A percentile compares a stretch with the other conserved stretches of the same genome.
These are phyloP conservation scores for Archilochus colubris DNA, from an alignment of 2,113 vertebrate species.

Conservation along the genomic window DNA sequence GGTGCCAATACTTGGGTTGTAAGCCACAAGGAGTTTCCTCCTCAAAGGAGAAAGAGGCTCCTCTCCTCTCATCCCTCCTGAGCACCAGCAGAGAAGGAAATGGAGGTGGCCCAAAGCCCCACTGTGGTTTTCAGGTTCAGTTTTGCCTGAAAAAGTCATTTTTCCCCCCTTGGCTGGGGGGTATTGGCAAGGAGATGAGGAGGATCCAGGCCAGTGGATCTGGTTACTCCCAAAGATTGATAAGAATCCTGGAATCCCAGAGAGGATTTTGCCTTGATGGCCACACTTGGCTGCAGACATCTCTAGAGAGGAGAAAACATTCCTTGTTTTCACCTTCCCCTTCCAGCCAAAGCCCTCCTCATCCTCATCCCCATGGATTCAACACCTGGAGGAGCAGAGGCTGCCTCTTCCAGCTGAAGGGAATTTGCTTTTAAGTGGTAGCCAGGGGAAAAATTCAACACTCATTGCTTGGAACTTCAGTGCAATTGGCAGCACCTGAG, in stretches of 20 bases:
- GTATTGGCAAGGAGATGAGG: accelerated
- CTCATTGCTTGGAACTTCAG: too few species aligned
- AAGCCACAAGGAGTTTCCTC: accelerated
- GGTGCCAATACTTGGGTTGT: accelerated
- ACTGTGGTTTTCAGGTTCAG: accelerated
- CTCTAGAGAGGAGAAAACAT: background rate
- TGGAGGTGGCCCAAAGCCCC: background rate
- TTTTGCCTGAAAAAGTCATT: background rate
- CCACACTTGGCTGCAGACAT: background rate
- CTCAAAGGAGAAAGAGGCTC: background rate
- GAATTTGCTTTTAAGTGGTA: background rate
- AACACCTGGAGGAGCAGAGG: accelerated
- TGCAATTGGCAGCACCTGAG: background rate
- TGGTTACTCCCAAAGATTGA: background rate
- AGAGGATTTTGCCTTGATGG: background rate
- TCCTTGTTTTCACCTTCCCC: background rate
- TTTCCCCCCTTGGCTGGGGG: accelerated
- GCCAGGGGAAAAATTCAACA: background rate
- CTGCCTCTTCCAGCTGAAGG: background rate
- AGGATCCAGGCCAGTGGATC: background rate
- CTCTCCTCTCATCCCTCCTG: background rate
- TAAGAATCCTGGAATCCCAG: background rate
- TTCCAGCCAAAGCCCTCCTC: background rate
- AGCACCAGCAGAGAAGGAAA: background rate
- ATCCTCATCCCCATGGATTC: background rate